A percentile compares a stretch with the other conserved stretches of the same genome.
Conservation (phyloP, 2,797 vertebrate species). For the Acipenser ruthenus region DNA sequence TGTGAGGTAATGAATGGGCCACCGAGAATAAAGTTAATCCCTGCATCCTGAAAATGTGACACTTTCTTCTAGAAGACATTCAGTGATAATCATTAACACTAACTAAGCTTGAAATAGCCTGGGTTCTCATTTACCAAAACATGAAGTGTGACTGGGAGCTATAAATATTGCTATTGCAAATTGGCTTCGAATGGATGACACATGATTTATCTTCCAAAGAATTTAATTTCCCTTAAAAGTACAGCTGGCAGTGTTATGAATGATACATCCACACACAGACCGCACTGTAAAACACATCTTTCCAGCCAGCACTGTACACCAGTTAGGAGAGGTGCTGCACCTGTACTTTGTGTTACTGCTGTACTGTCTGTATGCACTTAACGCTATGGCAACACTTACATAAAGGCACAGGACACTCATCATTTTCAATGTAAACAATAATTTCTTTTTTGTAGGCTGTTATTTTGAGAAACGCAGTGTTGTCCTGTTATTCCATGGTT, state of each 20-base stretch:
- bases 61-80: neutral
- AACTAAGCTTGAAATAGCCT: constrained; percentile 13
- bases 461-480: no score
- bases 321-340: no score
- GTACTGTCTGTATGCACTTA: no score
- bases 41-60: constrained; percentile 7
- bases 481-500: no score
- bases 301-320: no score
- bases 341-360: no score
- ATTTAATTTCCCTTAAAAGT: neutral
- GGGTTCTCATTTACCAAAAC: constrained; percentile 1
- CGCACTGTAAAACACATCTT: no score
- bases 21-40: constrained; percentile 44
- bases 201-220: neutral
- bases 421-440: no score
- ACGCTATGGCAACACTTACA: no score
- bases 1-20: constrained; percentile 31
- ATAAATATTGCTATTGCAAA: neutral
- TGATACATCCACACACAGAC: neutral
- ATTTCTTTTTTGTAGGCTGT: no score
- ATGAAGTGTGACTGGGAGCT: neutral
- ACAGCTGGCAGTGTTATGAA: constrained; percentile 3
- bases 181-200: neutral
- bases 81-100: neutral
- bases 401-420: no score